These are phyloP conservation scores for Halcyon malimbica DNA, from an alignment of 2,113 vertebrate genomes.

Conservation along the genomic window DNA sequence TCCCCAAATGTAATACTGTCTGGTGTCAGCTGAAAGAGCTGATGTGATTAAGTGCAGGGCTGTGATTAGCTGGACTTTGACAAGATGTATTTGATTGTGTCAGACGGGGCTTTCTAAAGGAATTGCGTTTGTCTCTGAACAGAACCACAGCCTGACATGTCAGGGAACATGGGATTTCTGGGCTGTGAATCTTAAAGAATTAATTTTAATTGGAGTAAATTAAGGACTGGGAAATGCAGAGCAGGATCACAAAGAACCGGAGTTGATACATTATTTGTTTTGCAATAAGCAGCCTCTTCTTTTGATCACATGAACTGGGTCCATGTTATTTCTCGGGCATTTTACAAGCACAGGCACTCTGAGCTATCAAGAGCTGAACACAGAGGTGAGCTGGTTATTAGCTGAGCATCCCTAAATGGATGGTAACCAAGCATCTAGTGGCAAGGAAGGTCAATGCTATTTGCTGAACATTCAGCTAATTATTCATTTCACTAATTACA, in stretches of 20 bases:
- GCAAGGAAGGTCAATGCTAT: constrained; percentile 21
- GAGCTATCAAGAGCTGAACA: neutral
- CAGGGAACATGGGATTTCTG: constrained; percentile 69
- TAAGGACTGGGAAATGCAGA: constrained; percentile 57
- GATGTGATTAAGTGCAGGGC: constrained; percentile 75
- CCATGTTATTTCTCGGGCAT: neutral
- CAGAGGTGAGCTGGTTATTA: neutral
- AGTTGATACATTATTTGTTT: constrained; percentile 31
- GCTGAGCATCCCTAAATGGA: neutral
- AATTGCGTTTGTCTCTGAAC: constrained; percentile 71
- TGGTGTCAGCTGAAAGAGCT: constrained; percentile 66
- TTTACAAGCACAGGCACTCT: neutral
- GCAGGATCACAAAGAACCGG: neutral
- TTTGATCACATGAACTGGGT: neutral
- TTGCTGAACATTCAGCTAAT: constrained; percentile 53
- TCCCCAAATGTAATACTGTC: constrained; percentile 59
- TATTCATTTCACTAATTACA: constrained; percentile 24
- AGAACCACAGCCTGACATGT: constrained; percentile 60
- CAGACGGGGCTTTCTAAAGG: constrained; percentile 69
- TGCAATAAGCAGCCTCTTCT: constrained; percentile 11
- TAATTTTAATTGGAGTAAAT: constrained; percentile 76
- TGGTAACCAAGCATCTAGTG: neutral
- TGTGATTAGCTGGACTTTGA: constrained; percentile 80
- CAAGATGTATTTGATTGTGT: constrained; percentile 77
- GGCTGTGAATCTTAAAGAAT: constrained; percentile 57